Evolutionary conservation across 1,140 invertebrate species (phyloP).

Genomic region (Sitobion miscanthi): DNA sequence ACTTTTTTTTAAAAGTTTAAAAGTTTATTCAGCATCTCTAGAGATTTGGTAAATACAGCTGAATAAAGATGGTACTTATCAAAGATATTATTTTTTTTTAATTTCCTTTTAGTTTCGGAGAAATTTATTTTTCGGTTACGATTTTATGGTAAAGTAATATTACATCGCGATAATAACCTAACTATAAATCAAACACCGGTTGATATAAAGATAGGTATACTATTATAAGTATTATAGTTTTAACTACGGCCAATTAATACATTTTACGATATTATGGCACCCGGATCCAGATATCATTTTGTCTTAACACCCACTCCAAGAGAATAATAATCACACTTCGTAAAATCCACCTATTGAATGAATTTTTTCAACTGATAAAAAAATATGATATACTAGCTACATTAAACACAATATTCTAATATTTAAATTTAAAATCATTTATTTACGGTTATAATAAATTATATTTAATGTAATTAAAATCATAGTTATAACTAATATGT

Average conservation of each 20-base stretch:
- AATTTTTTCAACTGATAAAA: too few species aligned
- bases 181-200: not conserved
- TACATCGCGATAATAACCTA: not conserved
- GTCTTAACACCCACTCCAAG: too few species aligned
- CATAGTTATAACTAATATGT: not conserved
- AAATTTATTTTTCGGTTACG: not conserved
- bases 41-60: not conserved
- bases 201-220: not conserved
- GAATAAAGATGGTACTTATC: not conserved
- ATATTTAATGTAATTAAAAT: not conserved
- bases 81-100: not conserved
- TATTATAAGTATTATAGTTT: not conserved
- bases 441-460: not conserved
- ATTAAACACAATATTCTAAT: not conserved
- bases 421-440: not conserved
- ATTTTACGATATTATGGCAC: too few species aligned
- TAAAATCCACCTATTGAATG: too few species aligned
- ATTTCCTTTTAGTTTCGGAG: not conserved
- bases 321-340: too few species aligned
- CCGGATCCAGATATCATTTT: too few species aligned
- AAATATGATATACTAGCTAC: too few species aligned
- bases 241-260: not conserved
- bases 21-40: not conserved
- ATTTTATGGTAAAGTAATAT: not conserved
- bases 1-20: constrained; percentile 3